Base-by-base conservation (phyloP, 2,888 invertebrate genomes). In the Tenthredo mesomela region DNA sequence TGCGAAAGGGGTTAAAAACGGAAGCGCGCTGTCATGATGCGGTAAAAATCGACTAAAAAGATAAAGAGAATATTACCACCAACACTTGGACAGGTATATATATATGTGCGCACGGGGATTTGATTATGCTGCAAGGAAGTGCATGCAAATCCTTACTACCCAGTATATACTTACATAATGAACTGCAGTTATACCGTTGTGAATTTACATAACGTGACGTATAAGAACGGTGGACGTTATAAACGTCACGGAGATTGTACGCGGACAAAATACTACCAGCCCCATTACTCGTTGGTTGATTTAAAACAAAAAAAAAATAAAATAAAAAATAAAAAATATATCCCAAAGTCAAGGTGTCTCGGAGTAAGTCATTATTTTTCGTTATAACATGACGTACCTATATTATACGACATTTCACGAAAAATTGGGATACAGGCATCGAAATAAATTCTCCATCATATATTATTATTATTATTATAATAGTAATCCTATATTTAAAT, bases 81-180 rank as follows among this genome's bases (percentile, higher is more conserved):
- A 40, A 7, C n/a, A 58, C 37, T 33, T 67, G 18, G 29, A 67
- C 33, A 61, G 21, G 43, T 73, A 43, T 21, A 5, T 15, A 21
- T 43, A 2, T 25, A 43, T n/a, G n/a, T n/a, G n/a, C n/a, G n/a
- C 18, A 43, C 33, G 4, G 54, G 54, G 50, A 77, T 77, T 77
- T 37, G 37, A 61, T 40, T 40, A 90, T 90, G 89, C 88, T 86
- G 87, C 85, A 86, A 89, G 88, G 88, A 88, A 90, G 89, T 88
- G 88, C 91, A 92, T 92, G 92, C 91, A 91, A 92, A 92, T 92
- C 91, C 88, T 88, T 88, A 88, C 58, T 88, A 88, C 58, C 80
- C 40, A 43, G 29, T 73, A n/a, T n/a, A n/a, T n/a, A 77, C 29
- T 18, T 54, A 54, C 77, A 21, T 71, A 67, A 67, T 67, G 67